Percentiles rank a stretch among this genome's conserved stretches.
Evolutionary conservation across 2,113 vertebrate genomes (phyloP).

Genomic region (chimpanzee (Pan troglodytes)): NHGRI_mPanTro3-v2.1_pri NC_072398.2:225233501-225234000

Average conservation of each 20-base stretch:
- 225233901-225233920: not conserved
- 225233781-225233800: not conserved
- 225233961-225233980: no score
- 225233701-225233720: conserved; percentile 58
- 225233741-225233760: not conserved
- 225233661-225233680: conserved; percentile 62
- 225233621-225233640: not conserved
- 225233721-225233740: conserved; percentile 45
- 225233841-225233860: not conserved
- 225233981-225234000: no score
- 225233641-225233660: conserved; percentile 30
- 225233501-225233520: not conserved
- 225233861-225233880: not conserved
- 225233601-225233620: conserved; percentile 46
- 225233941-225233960: no score
- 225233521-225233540: conserved; percentile 8
- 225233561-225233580: not conserved
- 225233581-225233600: conserved; percentile 49
- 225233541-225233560: conserved; percentile 51
- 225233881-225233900: not conserved
- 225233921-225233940: no score
- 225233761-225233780: conserved; percentile 60
- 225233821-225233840: not conserved
- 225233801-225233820: not conserved
- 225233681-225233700: conserved; percentile 49